Evolutionary conservation across 2,888 invertebrate genomes (phyloP), one percentile per base, ranked within the genome.

Genomic region (Thereva nobilitata): DNA sequence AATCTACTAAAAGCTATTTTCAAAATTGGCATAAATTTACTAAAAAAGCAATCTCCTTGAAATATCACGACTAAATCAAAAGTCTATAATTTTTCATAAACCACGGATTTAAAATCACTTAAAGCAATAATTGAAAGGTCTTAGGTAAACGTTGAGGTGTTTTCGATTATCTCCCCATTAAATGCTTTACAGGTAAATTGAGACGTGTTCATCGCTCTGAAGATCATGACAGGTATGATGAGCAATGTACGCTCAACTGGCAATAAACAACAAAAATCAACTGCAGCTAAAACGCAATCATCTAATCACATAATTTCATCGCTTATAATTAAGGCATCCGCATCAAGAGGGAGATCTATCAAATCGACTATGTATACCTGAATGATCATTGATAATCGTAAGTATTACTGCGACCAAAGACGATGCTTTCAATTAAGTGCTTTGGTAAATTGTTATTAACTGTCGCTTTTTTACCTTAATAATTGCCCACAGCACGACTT

Each of bases 101-200:
- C 41, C 61, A 61, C 41, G 4, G 61, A 23, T 40, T 23, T 49
- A 38, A 8, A 40, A 8, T 12, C 47, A 55, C 35, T 10, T 37
- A 7, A 47, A 35, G 50, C 40, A 41, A 35, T 41, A 61, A 61
- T 61, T 61, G 37, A 37, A 61, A 61, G 50, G 49, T 61, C 61
- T 40, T 61, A 23, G 34, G n/a, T 61, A 61, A 61, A 61, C 61
- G 61, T 8, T 61, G 34, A 61, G 61, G 61, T 61, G 61, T 61
- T 61, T 50, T 61, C 61, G 50, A 61, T 61, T 61, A 61, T 61
- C 61, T 61, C 61, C 50, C 50, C 50, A 61, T 61, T 61, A 61
- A 61, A 41, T 61, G 61, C 61, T 61, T 50, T 50, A 40, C 50
- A 50, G 61, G 12, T 50, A 61, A 61, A 61, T 61, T 61, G 61